Evolutionary conservation across 1,140 invertebrate species (phyloP).

Genomic region (Drosophila truncata): DNA sequence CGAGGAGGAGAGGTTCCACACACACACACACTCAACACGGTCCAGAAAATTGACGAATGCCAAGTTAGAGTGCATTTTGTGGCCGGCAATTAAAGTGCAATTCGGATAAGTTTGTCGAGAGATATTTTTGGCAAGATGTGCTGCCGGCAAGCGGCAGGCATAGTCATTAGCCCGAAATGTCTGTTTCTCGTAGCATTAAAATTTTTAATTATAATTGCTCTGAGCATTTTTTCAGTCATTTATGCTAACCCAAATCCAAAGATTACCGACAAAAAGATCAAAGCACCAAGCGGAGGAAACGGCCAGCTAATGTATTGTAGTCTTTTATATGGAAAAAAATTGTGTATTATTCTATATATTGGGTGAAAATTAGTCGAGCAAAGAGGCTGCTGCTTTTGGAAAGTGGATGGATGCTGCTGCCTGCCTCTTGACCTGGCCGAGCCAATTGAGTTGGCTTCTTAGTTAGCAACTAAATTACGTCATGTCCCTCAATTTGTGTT

Average conservation of each 20-base stretch:
- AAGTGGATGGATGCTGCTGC: conserved; percentile 44
- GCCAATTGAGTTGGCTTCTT: conserved; percentile 32
- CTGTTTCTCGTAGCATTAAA: conserved; percentile 36
- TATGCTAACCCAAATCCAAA: conserved; percentile 47
- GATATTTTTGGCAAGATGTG: conserved; percentile 36
- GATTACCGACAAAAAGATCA: conserved; percentile 47
- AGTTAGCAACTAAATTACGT: conserved; percentile 55
- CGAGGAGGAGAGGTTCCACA: not conserved
- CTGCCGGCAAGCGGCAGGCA: conserved; percentile 1
- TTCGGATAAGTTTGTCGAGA: conserved; percentile 19
- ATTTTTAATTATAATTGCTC: conserved; percentile 54
- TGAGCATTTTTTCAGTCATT: conserved; percentile 37
- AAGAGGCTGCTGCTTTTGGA: conserved; percentile 12
- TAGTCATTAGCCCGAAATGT: conserved; percentile 33
- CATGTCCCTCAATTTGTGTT: conserved; percentile 51
- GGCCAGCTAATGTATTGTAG: conserved; percentile 34
- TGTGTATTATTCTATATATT: not conserved
- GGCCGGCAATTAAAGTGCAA: conserved; percentile 46
- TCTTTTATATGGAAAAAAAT: not conserved
- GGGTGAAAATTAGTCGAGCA: conserved; percentile 7
- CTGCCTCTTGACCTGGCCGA: not conserved
- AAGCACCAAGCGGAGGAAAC: conserved; percentile 26
- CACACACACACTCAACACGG: not conserved
- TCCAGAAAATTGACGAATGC: not conserved
- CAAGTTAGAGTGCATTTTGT: conserved; percentile 24